phyloP scores from a whole-genome alignment of 37 sponge, comb jelly and placozoan species.

The Spongia lamella region DNA sequence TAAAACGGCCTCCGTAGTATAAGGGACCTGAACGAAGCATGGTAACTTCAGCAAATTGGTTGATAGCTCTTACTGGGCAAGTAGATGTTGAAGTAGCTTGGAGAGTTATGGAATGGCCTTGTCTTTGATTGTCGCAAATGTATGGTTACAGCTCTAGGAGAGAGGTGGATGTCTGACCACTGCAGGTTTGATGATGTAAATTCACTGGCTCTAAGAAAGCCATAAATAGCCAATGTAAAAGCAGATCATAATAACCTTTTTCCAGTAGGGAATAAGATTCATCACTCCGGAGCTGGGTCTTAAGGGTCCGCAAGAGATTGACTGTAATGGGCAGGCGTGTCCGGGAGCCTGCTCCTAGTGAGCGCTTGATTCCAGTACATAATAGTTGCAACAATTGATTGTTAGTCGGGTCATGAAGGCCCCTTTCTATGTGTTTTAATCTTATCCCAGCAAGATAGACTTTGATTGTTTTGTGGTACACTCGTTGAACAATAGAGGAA shows the following conservation, averaged over 20 bases:
- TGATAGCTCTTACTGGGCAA: background rate
- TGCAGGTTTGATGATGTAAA: constrained; percentile 3
- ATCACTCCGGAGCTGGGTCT: no score
- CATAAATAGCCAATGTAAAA: constrained; percentile 8
- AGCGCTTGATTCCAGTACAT: background rate
- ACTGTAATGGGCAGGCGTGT: constrained; percentile 8
- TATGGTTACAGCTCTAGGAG: background rate
- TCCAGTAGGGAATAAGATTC: no score
- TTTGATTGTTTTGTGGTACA: constrained; percentile 10
- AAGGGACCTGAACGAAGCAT: no score
- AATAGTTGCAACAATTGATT: background rate
- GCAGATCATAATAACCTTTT: background rate
- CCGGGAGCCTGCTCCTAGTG: background rate
- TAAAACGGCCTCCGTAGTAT: no score
- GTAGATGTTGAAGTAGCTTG: background rate
- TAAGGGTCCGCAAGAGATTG: no score
- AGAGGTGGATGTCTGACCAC: background rate
- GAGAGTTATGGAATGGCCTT: background rate
- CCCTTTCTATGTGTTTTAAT: constrained; percentile 8
- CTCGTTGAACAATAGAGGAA: background rate
- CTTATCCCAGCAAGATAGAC: constrained; percentile 28
- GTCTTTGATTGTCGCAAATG: background rate
- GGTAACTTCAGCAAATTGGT: no score
- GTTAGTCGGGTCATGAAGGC: background rate
- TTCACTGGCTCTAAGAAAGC: constrained; percentile 21